These are phyloP conservation scores for Percopsis omiscomaycus DNA, from an alignment of 2,797 vertebrate species.

Conservation along the genomic window DNA sequence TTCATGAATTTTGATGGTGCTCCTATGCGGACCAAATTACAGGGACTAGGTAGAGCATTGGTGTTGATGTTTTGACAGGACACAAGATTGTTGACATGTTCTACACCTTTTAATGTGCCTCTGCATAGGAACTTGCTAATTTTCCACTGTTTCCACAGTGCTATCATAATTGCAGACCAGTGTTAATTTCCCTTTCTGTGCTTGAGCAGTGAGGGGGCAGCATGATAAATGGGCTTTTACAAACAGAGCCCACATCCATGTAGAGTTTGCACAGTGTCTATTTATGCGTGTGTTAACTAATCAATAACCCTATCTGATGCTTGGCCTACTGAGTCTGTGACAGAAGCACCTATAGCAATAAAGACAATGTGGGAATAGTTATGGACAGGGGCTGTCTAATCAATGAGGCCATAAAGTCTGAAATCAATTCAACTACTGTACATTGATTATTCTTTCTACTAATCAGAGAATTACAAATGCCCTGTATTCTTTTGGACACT, in stretches of 20 bases:
- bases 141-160: conserved; percentile 28
- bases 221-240: conserved; percentile 46
- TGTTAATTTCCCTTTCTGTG: conserved; percentile 24
- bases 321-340: too few relatives aligned
- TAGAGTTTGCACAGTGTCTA: conserved; percentile 2
- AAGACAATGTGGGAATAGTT: background rate
- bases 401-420: background rate
- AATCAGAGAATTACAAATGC: background rate
- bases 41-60: too few relatives aligned
- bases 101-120: too few relatives aligned
- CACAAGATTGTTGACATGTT: too few relatives aligned
- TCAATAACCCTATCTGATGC: too few relatives aligned
- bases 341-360: conserved; percentile 4
- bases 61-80: too few relatives aligned
- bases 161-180: conserved; percentile 33
- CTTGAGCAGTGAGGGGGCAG: background rate
- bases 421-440: background rate
- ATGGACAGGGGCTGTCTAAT: background rate
- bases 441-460: conserved; percentile 6
- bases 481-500: background rate
- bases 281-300: background rate
- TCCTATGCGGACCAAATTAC: too few relatives aligned
- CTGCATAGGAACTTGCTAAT: too few relatives aligned
- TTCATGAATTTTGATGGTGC: too few relatives aligned
- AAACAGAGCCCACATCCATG: conserved; percentile 31